Evolutionary conservation across 2,797 vertebrate genomes (phyloP), one percentile per base, ranked within the genome.

Genomic region (Hybognathus amarus): DNA sequence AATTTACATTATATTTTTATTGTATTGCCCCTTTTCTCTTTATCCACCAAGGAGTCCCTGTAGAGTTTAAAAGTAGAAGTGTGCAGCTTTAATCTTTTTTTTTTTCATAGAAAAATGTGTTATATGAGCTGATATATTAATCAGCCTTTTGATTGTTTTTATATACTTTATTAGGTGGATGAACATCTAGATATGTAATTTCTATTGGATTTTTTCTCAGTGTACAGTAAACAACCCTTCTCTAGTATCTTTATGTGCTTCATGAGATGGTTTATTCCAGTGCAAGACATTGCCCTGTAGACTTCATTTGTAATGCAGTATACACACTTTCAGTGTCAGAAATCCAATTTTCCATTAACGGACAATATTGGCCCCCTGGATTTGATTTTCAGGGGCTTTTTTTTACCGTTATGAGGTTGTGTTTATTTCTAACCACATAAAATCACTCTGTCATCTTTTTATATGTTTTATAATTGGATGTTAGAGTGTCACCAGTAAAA

Each of bases 281-380:
- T 13, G 42, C 77, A 78, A 13, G 40, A 50, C 64, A 24, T 68
- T 67, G 77, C 47, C 13, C 42, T 11, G 22, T 36, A 24, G 36
- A 77, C 74, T 63, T 77, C 24, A 54, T 40, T 40, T 68, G 64
- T 79, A 69, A 79, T 79, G 42, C 77, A 79, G 67, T 67, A n/a
- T 79, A 54, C 64, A 69, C 47, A 79, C 77, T 66, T 64, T 45
- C 59, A 33, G 40, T 52, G 77, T 66, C 77, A 79, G 77, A 79
- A 79, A 79, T 78, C 77, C 61, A 79, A 79, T 79, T 79, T 79
- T 79, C 77, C 63, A 79, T 79, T 79, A 79, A 79, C 42, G 20
- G 42, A 45, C 27, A 2, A 66, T 67, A 78, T 47, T 67, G 77
- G 61, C 42, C 27, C 20, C 27, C 30, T 67, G 77, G 61, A 67